Evolutionary conservation across 2,888 invertebrate genomes (phyloP), one percentile per base, ranked within the genome.

Genomic region (Chrysolina americana): DNA sequence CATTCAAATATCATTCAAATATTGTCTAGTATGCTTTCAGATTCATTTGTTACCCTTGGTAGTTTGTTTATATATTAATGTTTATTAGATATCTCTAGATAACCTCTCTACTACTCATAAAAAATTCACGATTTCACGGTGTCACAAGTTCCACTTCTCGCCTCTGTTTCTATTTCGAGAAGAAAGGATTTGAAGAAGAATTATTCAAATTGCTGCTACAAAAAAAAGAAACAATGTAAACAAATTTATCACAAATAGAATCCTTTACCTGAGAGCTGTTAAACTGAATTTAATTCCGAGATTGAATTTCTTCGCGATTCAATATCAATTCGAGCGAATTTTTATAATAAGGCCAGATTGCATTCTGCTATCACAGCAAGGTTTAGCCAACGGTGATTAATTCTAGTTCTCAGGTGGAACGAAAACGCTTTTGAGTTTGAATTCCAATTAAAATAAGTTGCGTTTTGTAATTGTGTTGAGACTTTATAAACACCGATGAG

Each of bases 261-360:
- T 56, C 23, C 19, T 56, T 23, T 21, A 1, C 19, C 56, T 56
- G 21, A 19, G 11, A 56, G 11, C 47, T 47, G 47, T 23, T 56
- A 21, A 9, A 56, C 19, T 56, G 17, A 17, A 56, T 56, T 56
- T 5, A 11, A 56, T 15, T 47, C 13, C 23, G 15, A 23, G 13
- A 56, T 56, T 17, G 19, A 11, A 23, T 56, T 56, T 56, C 56
- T 56, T 21, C 56, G n/a, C 11, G 56, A 56, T 56, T n/a, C 47
- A 47, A 47, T 47, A 13, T 59, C 36, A 28, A n/a, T 59, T 36
- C n/a, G 9, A 59, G 28, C 59, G 59, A 36, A 23, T 59, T 59
- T 59, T 59, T 59, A 59, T 59, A 59, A 59, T 59, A 59, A 59
- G 36, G n/a, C 59, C 23, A 36, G 59, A 59, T 59, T 59, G 59